A percentile compares a stretch with the other conserved stretches of the same genome.
phyloP scores from a whole-genome alignment of 92 coral and sea anemone species.

The Desmophyllum pertusum region DNA sequence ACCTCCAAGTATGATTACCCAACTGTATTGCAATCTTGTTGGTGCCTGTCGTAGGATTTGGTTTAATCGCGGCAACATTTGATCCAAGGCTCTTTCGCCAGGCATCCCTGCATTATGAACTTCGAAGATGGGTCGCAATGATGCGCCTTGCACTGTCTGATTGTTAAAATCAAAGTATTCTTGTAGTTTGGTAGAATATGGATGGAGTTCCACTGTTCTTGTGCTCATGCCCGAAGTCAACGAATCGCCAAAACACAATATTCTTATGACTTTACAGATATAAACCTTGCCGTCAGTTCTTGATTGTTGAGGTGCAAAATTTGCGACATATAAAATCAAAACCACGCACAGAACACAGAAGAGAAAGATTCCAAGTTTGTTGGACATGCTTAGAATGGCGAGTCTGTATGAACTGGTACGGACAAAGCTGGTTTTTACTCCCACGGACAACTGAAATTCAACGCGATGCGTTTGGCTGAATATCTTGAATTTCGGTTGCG shows the following conservation, averaged over 20 bases:
- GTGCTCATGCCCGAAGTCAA: conserved; percentile 46
- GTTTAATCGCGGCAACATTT: conserved; percentile 35
- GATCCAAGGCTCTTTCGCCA: conserved; percentile 51
- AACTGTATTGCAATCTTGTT: conserved; percentile 47
- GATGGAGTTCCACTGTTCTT: conserved; percentile 11
- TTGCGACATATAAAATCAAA: neutral
- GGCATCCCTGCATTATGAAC: conserved; percentile 58
- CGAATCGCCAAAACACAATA: conserved; percentile 67
- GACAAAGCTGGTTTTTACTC: too few relatives aligned
- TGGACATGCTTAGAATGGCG: neutral
- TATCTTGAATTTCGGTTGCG: neutral
- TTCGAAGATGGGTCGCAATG: conserved; percentile 7
- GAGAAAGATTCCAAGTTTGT: neutral
- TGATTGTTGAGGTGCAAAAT: neutral
- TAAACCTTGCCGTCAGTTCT: neutral
- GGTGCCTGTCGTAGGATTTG: conserved; percentile 24
- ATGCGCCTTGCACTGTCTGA: neutral
- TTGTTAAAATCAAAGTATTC: conserved; percentile 36
- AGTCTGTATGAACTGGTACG: too few relatives aligned
- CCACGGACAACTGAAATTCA: neutral
- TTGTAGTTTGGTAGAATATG: conserved; percentile 53
- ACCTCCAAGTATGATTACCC: conserved; percentile 83
- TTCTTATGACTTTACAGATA: conserved; percentile 11
- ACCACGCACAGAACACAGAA: neutral
- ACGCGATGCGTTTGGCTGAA: neutral